Evolutionary conservation across 2,113 vertebrate genomes (phyloP), one percentile per base, ranked within the genome.

Genomic region (Pogonocichla stellata): DNA sequence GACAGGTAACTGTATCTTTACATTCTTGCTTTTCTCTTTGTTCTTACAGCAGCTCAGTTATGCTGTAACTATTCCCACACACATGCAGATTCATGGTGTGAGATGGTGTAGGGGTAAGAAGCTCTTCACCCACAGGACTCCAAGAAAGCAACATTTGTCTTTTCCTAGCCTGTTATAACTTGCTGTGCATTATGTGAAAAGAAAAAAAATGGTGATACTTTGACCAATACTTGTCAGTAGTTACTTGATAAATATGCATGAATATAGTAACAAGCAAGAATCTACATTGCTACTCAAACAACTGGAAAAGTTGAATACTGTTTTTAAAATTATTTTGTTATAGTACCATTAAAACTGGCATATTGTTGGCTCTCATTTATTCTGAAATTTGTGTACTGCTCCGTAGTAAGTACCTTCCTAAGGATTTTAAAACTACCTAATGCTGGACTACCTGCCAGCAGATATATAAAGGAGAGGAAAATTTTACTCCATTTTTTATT

Each of bases 291-390:
- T 86, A 92, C 51, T 83, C 29, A 16, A 85, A 89, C 33, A 95
- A 79, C 67, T 86, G 69, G 50, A 88, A 69, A 80, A 77, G 34
- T 36, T 95, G 25, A 77, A 74, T 71, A 80, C 12, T 80, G 75
- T 54, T 93, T 94, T 86, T 33, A 84, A 67, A 22, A 83, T 14
- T 80, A 86, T 84, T 92, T 95, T 96, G 91, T 86, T 92, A 78
- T 9, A 74, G 56, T 90, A 47, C 36, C 73, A 83, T 93, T 94
- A 95, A 93, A 96, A 24, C 60, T 93, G 75, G 79, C 8, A 28
- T 79, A 85, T 6, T 93, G 66, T 57, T 92, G 17, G 20, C 86
- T 93, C 60, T 90, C 25, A 38, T 64, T 84, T 86, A 54, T 73
- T 90, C 58, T 84, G 82, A 23, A 77, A 77, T 56, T 88, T 83